phyloP scores from a whole-genome alignment of 2,113 vertebrate genomes.

The Aldabrachelys gigantea region DNA sequence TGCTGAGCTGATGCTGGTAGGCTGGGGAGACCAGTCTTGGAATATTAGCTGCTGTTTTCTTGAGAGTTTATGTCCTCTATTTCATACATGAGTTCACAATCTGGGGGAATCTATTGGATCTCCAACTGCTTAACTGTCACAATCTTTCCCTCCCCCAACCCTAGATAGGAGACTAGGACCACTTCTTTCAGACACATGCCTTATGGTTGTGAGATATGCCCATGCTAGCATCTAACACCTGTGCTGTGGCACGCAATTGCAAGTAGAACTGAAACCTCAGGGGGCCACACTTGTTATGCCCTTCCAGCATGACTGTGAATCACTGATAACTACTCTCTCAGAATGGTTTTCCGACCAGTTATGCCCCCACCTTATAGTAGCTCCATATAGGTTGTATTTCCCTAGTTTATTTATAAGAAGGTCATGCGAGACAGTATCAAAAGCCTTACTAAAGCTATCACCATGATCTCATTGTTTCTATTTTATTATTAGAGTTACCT shows the following conservation, averaged over 20 bases:
- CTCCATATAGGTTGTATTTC: too few relatives aligned
- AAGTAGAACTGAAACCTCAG: neutral
- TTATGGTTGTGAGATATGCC: neutral
- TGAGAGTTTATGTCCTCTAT: neutral
- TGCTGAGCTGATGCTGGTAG: neutral
- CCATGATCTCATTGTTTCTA: too few relatives aligned
- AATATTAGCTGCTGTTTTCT: neutral
- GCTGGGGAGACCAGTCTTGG: neutral
- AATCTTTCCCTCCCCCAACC: neutral
- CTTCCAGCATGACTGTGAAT: too few relatives aligned
- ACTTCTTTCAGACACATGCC: neutral
- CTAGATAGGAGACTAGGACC: neutral
- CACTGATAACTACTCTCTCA: too few relatives aligned
- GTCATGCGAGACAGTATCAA: too few relatives aligned
- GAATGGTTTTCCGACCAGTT: too few relatives aligned
- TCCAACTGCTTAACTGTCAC: neutral
- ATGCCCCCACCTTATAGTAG: too few relatives aligned
- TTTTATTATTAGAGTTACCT: too few relatives aligned
- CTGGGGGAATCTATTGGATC: neutral
- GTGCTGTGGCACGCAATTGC: neutral
- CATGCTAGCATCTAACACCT: neutral
- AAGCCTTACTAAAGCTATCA: too few relatives aligned
- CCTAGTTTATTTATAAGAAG: too few relatives aligned
- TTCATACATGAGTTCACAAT: neutral
- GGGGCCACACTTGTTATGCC: too few relatives aligned